Evolutionary conservation across 2,888 invertebrate species (phyloP), one percentile per base, ranked within the genome.

Genomic region (Meganola albula): DNA sequence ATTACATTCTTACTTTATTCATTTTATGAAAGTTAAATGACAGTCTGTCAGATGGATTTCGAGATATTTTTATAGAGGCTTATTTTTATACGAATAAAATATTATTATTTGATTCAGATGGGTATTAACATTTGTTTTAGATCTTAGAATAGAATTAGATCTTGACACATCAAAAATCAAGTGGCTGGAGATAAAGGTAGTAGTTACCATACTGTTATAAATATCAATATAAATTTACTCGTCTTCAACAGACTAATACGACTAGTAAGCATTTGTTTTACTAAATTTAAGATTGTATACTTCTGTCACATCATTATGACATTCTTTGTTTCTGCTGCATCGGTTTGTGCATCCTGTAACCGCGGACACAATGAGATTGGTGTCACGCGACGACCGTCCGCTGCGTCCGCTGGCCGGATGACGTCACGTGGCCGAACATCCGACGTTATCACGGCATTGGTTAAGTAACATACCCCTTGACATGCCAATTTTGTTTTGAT

Each of bases 391-490:
- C 59, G 63, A 42, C 44, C 39, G 43, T 47, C 55, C 58, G 67
- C 65, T 74, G 75, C 61, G 66, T 67, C 52, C 45, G 59, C 62
- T 57, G 79, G 73, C 71, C 55, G 58, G 57, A 63, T 65, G 61
- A 61, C 59, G 52, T 53, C 55, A 63, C 63, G 58, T 46, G 52
- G 30, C 25, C n/a, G n/a, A n/a, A 62, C 73, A 66, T 79, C 79
- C 80, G 79, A 73, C 70, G 55, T 58, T 58, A 63, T 64, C 62
- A 61, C 58, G 51, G 55, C 55, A 63, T 62, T 58, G 44, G 51
- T n/a, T 34, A 31, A 30, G 46, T 49, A 58, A 61, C 54, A 48
- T 38, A 40, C 32, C 49, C 16, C 34, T 27, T 33, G 24, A 34
- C 28, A 24, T 28, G 27, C 30, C 48, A 46, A 45, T 43, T 44